Conservation (phyloP, 2,888 invertebrate genomes). For the Macrosiphum euphorbiae region DNA sequence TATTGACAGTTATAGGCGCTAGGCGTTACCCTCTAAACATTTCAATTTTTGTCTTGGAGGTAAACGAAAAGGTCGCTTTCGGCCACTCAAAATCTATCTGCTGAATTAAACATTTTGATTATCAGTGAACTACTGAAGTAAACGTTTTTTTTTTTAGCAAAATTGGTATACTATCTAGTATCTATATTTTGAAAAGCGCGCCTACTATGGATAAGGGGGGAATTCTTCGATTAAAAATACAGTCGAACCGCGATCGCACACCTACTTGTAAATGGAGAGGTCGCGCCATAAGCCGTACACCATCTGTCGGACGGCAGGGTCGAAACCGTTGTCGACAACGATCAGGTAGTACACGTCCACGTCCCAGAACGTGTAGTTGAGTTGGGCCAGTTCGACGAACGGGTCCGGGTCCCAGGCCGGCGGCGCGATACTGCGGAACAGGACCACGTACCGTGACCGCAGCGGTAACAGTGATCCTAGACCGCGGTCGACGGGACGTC, state of each 20-base stretch:
- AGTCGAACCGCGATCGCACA: neutral
- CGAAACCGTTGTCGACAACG: slow-evolving; percentile 6
- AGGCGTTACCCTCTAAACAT: too few species aligned
- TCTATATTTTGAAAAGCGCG: too few species aligned
- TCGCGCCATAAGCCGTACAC: slow-evolving; percentile 26
- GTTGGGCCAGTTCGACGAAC: neutral
- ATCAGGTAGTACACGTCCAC: slow-evolving; percentile 36
- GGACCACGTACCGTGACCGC: slow-evolving; percentile 31
- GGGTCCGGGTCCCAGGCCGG: neutral
- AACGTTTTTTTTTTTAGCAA: too few species aligned
- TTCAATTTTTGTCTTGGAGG: too few species aligned
- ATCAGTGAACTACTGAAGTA: too few species aligned
- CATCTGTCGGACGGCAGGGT: neutral
- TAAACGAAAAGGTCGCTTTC: too few species aligned
- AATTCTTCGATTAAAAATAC: neutral
- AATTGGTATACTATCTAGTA: too few species aligned
- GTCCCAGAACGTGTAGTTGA: slow-evolving; percentile 32
- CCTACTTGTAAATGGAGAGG: slow-evolving; percentile 42
- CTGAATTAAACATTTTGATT: too few species aligned
- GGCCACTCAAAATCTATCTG: too few species aligned
- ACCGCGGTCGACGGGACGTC: neutral
- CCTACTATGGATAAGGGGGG: too few species aligned
- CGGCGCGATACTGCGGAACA: neutral
- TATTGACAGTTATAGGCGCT: too few species aligned
- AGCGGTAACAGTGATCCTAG: neutral